phyloP scores from a whole-genome alignment of 2,797 vertebrate genomes.

The Pelobates cultripes region DNA sequence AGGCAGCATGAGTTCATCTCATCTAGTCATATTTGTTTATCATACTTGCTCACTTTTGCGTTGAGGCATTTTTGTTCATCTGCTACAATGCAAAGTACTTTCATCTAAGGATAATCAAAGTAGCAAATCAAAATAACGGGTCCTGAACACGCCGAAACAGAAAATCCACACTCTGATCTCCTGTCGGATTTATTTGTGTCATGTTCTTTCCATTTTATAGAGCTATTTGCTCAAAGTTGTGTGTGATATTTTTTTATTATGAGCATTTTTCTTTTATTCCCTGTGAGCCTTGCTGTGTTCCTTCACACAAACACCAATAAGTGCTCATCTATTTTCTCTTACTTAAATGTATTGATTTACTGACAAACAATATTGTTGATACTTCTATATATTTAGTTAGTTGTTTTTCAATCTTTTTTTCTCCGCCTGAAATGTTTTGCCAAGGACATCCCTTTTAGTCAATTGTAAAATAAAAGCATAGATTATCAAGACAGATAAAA shows the following conservation, averaged over 20 bases:
- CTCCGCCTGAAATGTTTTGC: conserved; percentile 9
- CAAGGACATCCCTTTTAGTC: neutral
- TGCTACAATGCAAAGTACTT: conserved; percentile 23
- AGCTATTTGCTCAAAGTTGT: conserved; percentile 11
- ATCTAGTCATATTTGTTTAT: conserved; percentile 10
- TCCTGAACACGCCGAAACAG: conserved; percentile 29
- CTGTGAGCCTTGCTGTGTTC: conserved; percentile 18
- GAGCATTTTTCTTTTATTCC: conserved; percentile 36
- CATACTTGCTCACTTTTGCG: conserved; percentile 25
- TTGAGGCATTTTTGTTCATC: conserved; percentile 14
- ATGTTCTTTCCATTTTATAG: conserved; percentile 28
- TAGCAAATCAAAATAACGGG: conserved; percentile 26
- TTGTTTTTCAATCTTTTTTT: conserved; percentile 2
- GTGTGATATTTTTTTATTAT: conserved; percentile 28
- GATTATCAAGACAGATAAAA: neutral
- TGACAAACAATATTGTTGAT: conserved; percentile 24
- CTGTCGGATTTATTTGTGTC: conserved; percentile 30
- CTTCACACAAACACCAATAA: conserved; percentile 36
- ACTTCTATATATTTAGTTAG: conserved; percentile 13
- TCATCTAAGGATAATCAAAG: conserved; percentile 39
- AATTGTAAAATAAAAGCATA: neutral
- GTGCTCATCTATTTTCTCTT: conserved; percentile 35
- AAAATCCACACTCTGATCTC: conserved; percentile 31
- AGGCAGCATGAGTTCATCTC: conserved; percentile 18
- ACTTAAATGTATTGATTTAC: conserved; percentile 42